Percentiles rank a stretch among this genome's conserved stretches.
phyloP scores from a whole-genome alignment of 1,140 invertebrate genomes.

The Drosophila watanabei region DNA sequence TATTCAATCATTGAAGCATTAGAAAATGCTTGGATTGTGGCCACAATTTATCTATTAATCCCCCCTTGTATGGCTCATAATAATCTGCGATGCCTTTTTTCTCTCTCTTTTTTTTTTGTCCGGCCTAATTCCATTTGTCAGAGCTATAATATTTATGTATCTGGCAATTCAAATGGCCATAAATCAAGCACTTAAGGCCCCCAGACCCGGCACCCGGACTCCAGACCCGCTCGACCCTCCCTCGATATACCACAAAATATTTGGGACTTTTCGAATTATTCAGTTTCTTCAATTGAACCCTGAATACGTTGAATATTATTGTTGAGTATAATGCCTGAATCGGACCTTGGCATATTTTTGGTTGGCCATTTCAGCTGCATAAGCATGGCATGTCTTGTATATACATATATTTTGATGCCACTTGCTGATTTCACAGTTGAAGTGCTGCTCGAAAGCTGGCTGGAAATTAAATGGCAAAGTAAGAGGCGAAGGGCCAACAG shows the following conservation, averaged over 20 bases:
- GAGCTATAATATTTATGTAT: constrained; percentile 78
- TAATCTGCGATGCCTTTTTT: constrained; percentile 33
- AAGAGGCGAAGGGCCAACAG: constrained; percentile 41
- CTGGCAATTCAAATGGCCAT: constrained; percentile 74
- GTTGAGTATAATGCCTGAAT: constrained; percentile 18
- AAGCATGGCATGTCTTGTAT: constrained; percentile 22
- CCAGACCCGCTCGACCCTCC: neutral
- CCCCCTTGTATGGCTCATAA: constrained; percentile 17
- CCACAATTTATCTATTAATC: constrained; percentile 32
- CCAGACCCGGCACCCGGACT: constrained; percentile 17
- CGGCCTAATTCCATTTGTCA: constrained; percentile 78
- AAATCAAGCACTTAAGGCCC: constrained; percentile 77
- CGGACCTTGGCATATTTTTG: constrained; percentile 44
- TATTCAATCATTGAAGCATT: neutral
- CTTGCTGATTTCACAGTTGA: constrained; percentile 78
- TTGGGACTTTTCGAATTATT: constrained; percentile 38
- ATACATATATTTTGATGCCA: constrained; percentile 50
- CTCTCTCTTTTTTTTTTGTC: constrained; percentile 2
- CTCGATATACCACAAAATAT: constrained; percentile 29
- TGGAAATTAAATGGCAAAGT: constrained; percentile 75
- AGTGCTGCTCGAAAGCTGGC: constrained; percentile 72
- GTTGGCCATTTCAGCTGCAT: constrained; percentile 45
- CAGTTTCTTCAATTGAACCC: constrained; percentile 43
- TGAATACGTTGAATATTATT: constrained; percentile 34
- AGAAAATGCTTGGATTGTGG: constrained; percentile 11